A percentile compares a stretch with the other conserved stretches of the same genome.
These are phyloP conservation scores for Diacarnus erythraeanus DNA, from an alignment of 37 sponge, comb jelly and placozoan species.

Conservation along the genomic window DNA sequence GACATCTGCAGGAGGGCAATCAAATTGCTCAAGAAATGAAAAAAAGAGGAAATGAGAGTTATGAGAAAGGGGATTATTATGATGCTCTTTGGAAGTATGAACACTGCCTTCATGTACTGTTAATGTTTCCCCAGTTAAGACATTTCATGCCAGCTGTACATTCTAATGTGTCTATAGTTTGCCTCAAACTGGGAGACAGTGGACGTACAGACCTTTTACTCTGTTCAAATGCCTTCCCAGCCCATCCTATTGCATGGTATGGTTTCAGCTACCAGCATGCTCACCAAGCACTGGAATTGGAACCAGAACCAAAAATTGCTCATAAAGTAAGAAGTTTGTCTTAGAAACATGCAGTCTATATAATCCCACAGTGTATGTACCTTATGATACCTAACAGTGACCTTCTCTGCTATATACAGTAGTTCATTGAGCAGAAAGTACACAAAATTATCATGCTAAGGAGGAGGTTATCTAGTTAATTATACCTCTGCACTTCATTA, in stretches of 20 bases:
- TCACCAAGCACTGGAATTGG: background rate
- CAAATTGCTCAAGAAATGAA: conserved; percentile 1
- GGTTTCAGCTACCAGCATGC: background rate
- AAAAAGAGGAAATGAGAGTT: conserved; percentile 19
- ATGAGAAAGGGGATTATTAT: conserved; percentile 21
- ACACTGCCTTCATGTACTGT: conserved; percentile 14
- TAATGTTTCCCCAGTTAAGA: background rate
- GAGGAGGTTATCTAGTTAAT: no score
- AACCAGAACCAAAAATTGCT: background rate
- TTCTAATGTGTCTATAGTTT: conserved; percentile 8
- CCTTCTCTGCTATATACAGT: no score
- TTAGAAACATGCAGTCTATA: no score
- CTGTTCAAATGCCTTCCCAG: background rate
- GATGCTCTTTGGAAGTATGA: conserved; percentile 55
- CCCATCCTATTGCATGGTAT: background rate
- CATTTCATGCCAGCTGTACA: background rate
- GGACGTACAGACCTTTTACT: background rate
- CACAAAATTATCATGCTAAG: no score
- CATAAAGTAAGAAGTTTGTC: background rate
- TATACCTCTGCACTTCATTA: background rate
- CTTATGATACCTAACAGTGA: no score
- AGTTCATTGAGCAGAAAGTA: no score
- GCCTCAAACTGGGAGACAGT: conserved; percentile 33
- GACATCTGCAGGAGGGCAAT: conserved; percentile 21
- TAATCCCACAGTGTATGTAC: no score